Conservation (phyloP, 2,113 vertebrate genomes). For the Plestiodon gilberti region DNA sequence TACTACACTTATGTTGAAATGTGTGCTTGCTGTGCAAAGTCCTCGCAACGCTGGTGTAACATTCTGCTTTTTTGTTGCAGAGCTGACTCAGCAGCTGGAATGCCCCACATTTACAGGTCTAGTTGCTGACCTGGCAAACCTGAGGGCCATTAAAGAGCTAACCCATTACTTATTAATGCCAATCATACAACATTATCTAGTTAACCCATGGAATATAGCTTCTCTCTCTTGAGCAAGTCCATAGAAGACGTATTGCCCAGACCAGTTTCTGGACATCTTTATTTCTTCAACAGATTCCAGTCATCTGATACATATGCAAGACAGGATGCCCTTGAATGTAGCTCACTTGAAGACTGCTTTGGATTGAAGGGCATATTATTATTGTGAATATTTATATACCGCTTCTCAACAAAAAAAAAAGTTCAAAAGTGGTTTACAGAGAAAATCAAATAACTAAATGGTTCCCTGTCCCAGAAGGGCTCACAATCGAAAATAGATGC, state of each 20-base stretch:
- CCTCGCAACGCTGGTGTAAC: neutral
- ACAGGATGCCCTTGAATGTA: no score
- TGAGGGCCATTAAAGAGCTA: neutral
- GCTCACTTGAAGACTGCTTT: no score
- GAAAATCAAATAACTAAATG: no score
- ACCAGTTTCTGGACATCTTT: neutral
- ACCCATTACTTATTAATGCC: neutral
- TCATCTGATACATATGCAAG: neutral
- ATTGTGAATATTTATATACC: no score
- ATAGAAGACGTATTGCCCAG: constrained; percentile 1
- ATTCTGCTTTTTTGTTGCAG: neutral
- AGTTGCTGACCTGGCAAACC: neutral
- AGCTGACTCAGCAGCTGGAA: neutral
- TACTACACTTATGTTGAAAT: neutral
- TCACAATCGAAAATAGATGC: no score
- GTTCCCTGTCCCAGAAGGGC: no score
- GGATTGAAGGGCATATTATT: no score
- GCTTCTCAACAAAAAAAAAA: no score
- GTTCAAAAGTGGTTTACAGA: no score
- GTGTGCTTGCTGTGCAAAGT: neutral
- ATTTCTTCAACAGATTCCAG: neutral
- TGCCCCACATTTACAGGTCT: neutral
- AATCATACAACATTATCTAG: neutral
- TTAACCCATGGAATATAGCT: neutral
- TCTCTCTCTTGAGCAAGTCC: neutral